Evolutionary conservation across 2,113 vertebrate genomes (phyloP).

Genomic region (Pteronura brasiliensis): DNA sequence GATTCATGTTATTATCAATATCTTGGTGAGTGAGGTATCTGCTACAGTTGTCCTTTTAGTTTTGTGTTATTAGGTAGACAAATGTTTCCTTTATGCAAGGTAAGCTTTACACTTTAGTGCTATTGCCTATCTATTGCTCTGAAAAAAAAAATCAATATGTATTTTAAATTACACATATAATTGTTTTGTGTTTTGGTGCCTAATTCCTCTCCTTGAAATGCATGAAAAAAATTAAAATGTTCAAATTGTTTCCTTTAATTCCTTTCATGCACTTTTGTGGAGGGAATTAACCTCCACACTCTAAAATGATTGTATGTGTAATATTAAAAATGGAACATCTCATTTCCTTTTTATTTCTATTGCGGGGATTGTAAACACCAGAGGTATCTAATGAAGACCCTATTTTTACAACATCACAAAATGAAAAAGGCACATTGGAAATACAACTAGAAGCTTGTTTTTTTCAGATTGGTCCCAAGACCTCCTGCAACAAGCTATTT

Average conservation of each 20-base stretch:
- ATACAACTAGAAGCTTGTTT: neutral
- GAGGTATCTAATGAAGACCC: slow-evolving; percentile 70
- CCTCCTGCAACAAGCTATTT: neutral
- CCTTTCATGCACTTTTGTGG: slow-evolving; percentile 50
- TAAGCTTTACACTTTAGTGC: neutral
- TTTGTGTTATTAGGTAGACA: neutral
- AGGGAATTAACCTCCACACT: slow-evolving; percentile 68
- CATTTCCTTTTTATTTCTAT: slow-evolving; percentile 75
- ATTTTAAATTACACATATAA: slow-evolving; percentile 72
- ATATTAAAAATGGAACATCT: slow-evolving; percentile 78
- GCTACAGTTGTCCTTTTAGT: neutral
- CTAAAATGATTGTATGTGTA: slow-evolving; percentile 46
- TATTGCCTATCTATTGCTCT: neutral
- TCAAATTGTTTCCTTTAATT: slow-evolving; percentile 70
- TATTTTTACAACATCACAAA: slow-evolving; percentile 54
- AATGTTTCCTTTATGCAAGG: neutral
- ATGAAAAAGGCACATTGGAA: slow-evolving; percentile 51
- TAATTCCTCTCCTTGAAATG: slow-evolving; percentile 53
- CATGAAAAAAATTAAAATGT: slow-evolving; percentile 66
- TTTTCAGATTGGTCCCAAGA: slow-evolving; percentile 7
- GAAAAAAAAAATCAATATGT: slow-evolving; percentile 34
- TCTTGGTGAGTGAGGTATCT: neutral
- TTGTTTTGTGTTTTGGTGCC: slow-evolving; percentile 72
- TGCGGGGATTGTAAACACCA: slow-evolving; percentile 71
- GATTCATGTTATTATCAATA: neutral